These are phyloP conservation scores for Himalopsyche anomala DNA, from an alignment of 2,888 invertebrate genomes.

Conservation along the genomic window DNA sequence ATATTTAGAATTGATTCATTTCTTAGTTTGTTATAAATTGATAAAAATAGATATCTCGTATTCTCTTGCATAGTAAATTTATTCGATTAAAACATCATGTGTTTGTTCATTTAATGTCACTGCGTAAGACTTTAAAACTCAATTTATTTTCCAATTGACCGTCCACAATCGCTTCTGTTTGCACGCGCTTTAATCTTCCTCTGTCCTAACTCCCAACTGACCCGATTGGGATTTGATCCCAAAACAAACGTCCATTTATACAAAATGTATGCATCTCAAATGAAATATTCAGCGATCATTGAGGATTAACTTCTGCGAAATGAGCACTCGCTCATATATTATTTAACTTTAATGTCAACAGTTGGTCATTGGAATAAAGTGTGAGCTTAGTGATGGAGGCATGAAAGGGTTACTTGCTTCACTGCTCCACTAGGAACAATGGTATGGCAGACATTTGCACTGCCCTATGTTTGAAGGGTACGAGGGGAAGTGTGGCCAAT, in stretches of 20 bases:
- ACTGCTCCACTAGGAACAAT: conserved; percentile 57
- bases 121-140: conserved; percentile 56
- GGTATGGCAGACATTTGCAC: conserved; percentile 49
- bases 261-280: conserved; percentile 24
- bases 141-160: conserved; percentile 60
- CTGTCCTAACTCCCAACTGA: conserved; percentile 49
- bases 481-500: conserved; percentile 35
- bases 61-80: not conserved
- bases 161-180: conserved; percentile 47
- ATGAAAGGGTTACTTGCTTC: conserved; percentile 61
- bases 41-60: not conserved
- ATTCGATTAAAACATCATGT: not conserved
- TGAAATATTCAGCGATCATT: conserved; percentile 62
- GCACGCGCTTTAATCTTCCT: conserved; percentile 7
- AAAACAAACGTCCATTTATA: conserved; percentile 18
- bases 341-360: conserved; percentile 64
- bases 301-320: conserved; percentile 59
- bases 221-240: conserved; percentile 52
- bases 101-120: conserved; percentile 38
- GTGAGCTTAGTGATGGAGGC: conserved; percentile 55
- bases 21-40: too few relatives aligned
- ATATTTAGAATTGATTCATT: too few relatives aligned
- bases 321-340: conserved; percentile 60
- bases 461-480: conserved; percentile 37
- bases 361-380: conserved; percentile 62